Percentiles rank a stretch among this genome's conserved stretches.
Evolutionary conservation across 2,113 vertebrate genomes (phyloP).

Genomic region (Perca flavescens): DNA sequence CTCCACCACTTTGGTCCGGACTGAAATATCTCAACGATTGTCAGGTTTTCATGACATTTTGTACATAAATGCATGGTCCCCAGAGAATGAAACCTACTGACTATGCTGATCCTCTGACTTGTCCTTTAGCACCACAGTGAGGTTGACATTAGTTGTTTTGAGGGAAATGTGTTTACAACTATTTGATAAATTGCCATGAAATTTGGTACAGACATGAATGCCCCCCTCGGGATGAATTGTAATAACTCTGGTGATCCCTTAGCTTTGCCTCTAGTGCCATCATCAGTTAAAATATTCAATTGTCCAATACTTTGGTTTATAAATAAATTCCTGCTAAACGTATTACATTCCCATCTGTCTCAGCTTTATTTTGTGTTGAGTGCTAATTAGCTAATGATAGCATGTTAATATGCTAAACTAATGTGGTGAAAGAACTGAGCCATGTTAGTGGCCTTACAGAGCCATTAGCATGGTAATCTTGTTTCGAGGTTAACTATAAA

Average conservation of each 20-base stretch:
- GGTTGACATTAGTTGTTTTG: neutral
- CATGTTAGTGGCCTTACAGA: neutral
- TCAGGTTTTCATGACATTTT: neutral
- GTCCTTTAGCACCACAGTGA: neutral
- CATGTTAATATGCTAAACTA: neutral
- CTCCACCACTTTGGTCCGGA: neutral
- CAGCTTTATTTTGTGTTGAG: neutral
- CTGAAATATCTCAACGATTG: neutral
- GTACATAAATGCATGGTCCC: neutral
- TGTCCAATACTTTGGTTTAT: neutral
- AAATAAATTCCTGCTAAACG: neutral
- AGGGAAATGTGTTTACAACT: neutral
- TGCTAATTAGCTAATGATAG: neutral
- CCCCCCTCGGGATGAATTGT: neutral
- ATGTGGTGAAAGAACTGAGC: neutral
- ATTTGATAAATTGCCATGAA: neutral
- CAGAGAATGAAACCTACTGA: neutral
- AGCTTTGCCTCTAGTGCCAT: neutral
- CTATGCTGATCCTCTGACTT: neutral
- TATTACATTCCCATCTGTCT: neutral
- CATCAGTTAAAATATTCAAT: neutral
- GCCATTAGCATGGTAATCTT: neutral
- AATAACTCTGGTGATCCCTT: neutral
- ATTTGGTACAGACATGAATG: neutral
- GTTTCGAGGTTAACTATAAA: no score